phyloP scores from a whole-genome alignment of 2,797 vertebrate species.

The Toxotes lorentzi region DNA sequence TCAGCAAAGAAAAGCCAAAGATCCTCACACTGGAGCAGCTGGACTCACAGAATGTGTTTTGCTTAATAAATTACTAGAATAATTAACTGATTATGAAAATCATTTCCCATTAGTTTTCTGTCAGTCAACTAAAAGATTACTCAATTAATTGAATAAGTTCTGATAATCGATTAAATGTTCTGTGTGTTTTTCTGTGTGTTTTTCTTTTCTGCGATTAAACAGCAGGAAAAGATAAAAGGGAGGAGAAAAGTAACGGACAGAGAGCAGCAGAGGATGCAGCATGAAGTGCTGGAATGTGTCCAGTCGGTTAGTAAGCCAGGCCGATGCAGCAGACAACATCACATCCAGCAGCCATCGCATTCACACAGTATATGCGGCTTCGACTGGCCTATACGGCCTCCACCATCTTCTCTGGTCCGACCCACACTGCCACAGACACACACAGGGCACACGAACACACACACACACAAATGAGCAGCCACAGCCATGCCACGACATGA shows the following conservation, averaged over 20 bases:
- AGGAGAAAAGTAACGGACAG: slow-evolving; percentile 14
- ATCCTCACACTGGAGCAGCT: not conserved
- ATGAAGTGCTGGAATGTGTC: slow-evolving; percentile 46
- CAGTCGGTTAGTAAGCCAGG: slow-evolving; percentile 35
- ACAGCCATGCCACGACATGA: slow-evolving; percentile 60
- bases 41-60: not conserved
- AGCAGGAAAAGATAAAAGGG: slow-evolving; percentile 10
- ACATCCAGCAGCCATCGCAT: slow-evolving; percentile 46
- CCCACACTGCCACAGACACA: slow-evolving; percentile 53
- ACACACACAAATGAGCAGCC: slow-evolving; percentile 30
- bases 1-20: no score
- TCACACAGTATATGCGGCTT: slow-evolving; percentile 32
- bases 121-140: no score
- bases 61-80: no score
- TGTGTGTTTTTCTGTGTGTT: not conserved
- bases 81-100: no score
- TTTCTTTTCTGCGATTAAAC: not conserved
- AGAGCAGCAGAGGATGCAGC: slow-evolving; percentile 35
- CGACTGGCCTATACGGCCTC: slow-evolving; percentile 54
- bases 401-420: slow-evolving; percentile 67
- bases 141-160: no score
- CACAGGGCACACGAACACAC: slow-evolving; percentile 17
- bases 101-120: no score
- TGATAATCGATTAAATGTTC: no score
- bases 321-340: slow-evolving; percentile 44